phyloP scores from a whole-genome alignment of 64 coral and sea anemone genomes.

The Montipora efflorescens region DNA sequence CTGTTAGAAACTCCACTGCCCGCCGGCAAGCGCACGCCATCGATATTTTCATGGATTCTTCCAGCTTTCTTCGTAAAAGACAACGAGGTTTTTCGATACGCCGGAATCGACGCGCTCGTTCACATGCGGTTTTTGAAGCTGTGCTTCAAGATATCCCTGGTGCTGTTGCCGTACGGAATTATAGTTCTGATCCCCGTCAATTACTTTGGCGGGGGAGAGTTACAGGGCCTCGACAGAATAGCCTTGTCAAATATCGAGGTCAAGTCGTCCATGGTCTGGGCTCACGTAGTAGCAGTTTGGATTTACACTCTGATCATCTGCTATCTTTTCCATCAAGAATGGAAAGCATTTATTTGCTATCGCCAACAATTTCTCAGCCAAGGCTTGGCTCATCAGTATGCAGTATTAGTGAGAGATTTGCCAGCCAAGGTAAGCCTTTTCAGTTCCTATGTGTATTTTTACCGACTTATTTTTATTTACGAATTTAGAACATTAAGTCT shows the following conservation, averaged over 20 bases:
- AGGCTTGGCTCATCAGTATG: slow-evolving; percentile 82
- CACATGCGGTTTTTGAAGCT: slow-evolving; percentile 91
- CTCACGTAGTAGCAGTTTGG: slow-evolving; percentile 90
- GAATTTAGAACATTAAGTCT: neutral
- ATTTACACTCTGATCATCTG: slow-evolving; percentile 81
- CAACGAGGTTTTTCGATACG: slow-evolving; percentile 82
- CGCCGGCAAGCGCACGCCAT: slow-evolving; percentile 69
- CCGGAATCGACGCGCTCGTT: slow-evolving; percentile 90
- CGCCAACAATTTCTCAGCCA: slow-evolving; percentile 84
- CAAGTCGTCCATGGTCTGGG: slow-evolving; percentile 83
- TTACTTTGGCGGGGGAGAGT: slow-evolving; percentile 67
- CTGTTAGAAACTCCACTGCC: slow-evolving; percentile 81
- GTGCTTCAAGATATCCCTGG: slow-evolving; percentile 88
- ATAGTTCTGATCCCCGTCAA: slow-evolving; percentile 90
- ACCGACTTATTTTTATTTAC: too few relatives aligned
- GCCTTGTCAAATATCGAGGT: slow-evolving; percentile 71
- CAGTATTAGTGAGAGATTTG: slow-evolving; percentile 89
- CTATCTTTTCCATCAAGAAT: slow-evolving; percentile 88
- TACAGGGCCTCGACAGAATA: slow-evolving; percentile 70
- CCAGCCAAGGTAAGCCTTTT: slow-evolving; percentile 40
- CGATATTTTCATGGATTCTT: slow-evolving; percentile 87
- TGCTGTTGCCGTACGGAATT: slow-evolving; percentile 86
- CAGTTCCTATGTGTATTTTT: neutral
- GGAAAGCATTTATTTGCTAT: slow-evolving; percentile 82
- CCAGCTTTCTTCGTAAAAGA: slow-evolving; percentile 90